phyloP scores from a whole-genome alignment of 2,888 invertebrate species.

The Tetheella fluctuosa region DNA sequence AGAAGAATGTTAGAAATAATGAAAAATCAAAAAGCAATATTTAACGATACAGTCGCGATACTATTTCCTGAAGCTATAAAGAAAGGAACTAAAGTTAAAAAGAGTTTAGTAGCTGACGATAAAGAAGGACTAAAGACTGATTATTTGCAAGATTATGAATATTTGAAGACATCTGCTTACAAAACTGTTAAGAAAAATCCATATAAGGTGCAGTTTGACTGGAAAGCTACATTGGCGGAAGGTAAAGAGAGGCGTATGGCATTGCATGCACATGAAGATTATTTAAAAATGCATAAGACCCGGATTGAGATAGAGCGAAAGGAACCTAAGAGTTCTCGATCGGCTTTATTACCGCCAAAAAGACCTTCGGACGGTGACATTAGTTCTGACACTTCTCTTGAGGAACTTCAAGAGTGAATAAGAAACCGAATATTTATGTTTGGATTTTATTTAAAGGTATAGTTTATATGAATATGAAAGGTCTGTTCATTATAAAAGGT shows the following conservation, averaged over 20 bases:
- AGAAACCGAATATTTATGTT: neutral
- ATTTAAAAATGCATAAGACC: constrained; percentile 60
- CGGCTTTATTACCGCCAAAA: neutral
- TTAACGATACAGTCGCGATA: constrained; percentile 86
- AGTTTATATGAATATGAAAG: neutral
- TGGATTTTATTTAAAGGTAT: neutral
- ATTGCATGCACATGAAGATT: constrained; percentile 68
- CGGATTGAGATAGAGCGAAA: constrained; percentile 56
- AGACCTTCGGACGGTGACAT: neutral
- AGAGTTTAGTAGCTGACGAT: constrained; percentile 72
- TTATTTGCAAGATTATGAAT: constrained; percentile 67
- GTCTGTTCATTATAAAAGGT: too few relatives aligned
- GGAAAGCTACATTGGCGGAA: constrained; percentile 81
- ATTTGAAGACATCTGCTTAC: constrained; percentile 54
- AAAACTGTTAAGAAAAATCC: constrained; percentile 75
- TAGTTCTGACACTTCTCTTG: constrained; percentile 13
- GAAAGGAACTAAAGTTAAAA: constrained; percentile 68
- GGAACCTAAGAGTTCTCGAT: constrained; percentile 12
- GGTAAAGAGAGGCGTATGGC: constrained; percentile 78
- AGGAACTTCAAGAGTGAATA: neutral
- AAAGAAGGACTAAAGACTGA: constrained; percentile 62
- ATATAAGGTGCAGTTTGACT: constrained; percentile 79
- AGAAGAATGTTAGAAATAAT: constrained; percentile 83
- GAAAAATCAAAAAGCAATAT: constrained; percentile 85
- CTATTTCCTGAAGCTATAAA: constrained; percentile 85